Base-by-base conservation (phyloP, 2,888 invertebrate species). In the Nebria salina region DNA sequence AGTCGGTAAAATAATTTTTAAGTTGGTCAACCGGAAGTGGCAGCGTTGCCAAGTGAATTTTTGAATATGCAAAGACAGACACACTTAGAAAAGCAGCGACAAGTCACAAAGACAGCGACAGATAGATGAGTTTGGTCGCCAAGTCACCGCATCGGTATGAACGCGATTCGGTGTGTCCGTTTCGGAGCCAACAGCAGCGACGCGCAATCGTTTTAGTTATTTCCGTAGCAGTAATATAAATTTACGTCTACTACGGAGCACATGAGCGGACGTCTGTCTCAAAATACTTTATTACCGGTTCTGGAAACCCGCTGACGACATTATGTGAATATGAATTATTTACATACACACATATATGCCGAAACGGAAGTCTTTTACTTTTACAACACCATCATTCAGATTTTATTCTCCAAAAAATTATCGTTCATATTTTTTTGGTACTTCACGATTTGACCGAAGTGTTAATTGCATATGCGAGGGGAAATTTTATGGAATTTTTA, bases 11-110 rank as follows among this genome's bases (percentile, higher is more conserved):
- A 34, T 72, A 54, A 74, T 74, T 79, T 79, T 79, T 79, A 79
- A 79, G 74, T 79, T 68, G 79, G 79, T 79, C 79, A 79, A 68
- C 79, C 79, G 79, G 79, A 79, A 79, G 74, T 75, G 54, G 73
- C 79, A 72, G 43, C n/a, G 79, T 79, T 79, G 74, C 79, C 74
- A 79, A 79, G 68, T 68, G 54, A 43, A 66, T 25, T 79, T 79
- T 78, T 78, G 65, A 78, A 13, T 8, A 54, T 13, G 54, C 8
- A 54, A 8, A 43, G 7, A 43, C 43, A 6, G 43, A 43, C 43
- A 54, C 13, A 54, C 54, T 11, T 8, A 11, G 4, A 54, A 13
- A 78, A 42, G 25, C 75, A 34, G 74, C 73, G 74, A 66, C 79
- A 65, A 79, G 77, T 65, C 20, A 78, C 78, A 78, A 78, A 70